Base-by-base conservation (phyloP, 2,113 vertebrate species). In the Acrocephalus arundinaceus region DNA sequence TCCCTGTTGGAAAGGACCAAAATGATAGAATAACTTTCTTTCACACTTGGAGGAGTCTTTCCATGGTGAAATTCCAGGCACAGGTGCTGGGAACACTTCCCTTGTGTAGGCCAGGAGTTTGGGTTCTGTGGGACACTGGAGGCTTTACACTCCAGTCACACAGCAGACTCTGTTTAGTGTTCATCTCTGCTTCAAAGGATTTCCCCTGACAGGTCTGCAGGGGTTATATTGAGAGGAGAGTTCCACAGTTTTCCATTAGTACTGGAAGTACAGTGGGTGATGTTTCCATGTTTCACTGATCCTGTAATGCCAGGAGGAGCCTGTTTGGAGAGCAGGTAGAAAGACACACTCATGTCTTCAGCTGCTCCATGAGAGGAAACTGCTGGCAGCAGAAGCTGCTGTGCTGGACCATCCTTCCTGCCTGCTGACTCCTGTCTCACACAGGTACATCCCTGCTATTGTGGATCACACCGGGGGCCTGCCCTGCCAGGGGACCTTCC, bases 391-490 rank as follows among this genome's bases (percentile, higher is more conserved):
- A 94, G 70, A 13, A 24, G 74, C 41, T 72, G 55, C 62, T 77
- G 35, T 85, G 59, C 65, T 37, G 6, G 33, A 9, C 0, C n/a
- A 1, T 61, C 67, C 61, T 18, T 28, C 23, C 19, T 46, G 25
- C 11, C 37, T 63, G 78, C 30, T 73, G 51, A 46, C 27, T 11
- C 41, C 41, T 89, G n/a, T 87, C 58, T 81, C 71, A 15, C 62
- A 2, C 95, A 99, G 99, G 97, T 99, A 99, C 94, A 99, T 99
- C 87, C 99, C 99, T 76, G 99, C 99, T n/a, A 98, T 99, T 27
- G 99, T 99, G 73, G 99, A 99, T 96, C 99, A 99, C 94, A 99
- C 98, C 4, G 98, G 98, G 91, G 99, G 99, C 31, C 96, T 99
- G 41, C 99, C 99, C 83, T 99, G 99, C 62, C 98, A 99, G 74